Evolutionary conservation across 2,113 vertebrate species (phyloP).

Genomic region (Chaenocephalus aceratus): DNA sequence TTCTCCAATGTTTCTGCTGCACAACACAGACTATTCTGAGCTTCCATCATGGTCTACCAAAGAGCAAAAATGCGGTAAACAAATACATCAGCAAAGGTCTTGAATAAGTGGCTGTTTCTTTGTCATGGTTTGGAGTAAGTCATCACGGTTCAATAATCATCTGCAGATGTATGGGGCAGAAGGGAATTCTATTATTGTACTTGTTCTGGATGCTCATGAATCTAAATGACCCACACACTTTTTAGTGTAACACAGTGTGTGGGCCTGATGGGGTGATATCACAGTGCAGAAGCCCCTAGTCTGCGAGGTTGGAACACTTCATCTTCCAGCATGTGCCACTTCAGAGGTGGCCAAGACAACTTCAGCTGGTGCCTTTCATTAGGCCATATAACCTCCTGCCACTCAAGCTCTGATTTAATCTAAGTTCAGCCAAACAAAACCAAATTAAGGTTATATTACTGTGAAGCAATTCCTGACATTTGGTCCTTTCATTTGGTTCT

Average conservation of each 20-base stretch:
- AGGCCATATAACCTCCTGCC: slow-evolving; percentile 20
- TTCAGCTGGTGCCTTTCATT: slow-evolving; percentile 55
- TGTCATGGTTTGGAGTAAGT: slow-evolving; percentile 13
- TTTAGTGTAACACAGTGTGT: slow-evolving; percentile 59
- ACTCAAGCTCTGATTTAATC: slow-evolving; percentile 25
- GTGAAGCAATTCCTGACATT: no score
- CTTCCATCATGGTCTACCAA: slow-evolving; percentile 30
- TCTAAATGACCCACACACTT: slow-evolving; percentile 32
- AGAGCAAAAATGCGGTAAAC: slow-evolving; percentile 31
- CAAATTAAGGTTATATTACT: not conserved
- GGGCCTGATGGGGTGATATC: slow-evolving; percentile 54
- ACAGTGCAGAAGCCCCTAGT: slow-evolving; percentile 60
- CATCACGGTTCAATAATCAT: slow-evolving; percentile 30
- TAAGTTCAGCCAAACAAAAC: slow-evolving; percentile 13
- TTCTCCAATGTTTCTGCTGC: slow-evolving; percentile 11
- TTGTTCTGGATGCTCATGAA: slow-evolving; percentile 44
- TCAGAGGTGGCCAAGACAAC: slow-evolving; percentile 30
- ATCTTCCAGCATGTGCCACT: slow-evolving; percentile 50
- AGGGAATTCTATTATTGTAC: not conserved
- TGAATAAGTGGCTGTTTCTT: slow-evolving; percentile 7
- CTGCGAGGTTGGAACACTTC: slow-evolving; percentile 41
- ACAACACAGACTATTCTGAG: slow-evolving; percentile 25
- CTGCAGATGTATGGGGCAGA: slow-evolving; percentile 28
- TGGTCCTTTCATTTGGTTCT: no score
- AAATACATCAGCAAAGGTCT: slow-evolving; percentile 26